Evolutionary conservation across 2,113 vertebrate genomes (phyloP), one percentile per base, ranked within the genome.

Genomic region (Gasterosteus nipponicus): DNA sequence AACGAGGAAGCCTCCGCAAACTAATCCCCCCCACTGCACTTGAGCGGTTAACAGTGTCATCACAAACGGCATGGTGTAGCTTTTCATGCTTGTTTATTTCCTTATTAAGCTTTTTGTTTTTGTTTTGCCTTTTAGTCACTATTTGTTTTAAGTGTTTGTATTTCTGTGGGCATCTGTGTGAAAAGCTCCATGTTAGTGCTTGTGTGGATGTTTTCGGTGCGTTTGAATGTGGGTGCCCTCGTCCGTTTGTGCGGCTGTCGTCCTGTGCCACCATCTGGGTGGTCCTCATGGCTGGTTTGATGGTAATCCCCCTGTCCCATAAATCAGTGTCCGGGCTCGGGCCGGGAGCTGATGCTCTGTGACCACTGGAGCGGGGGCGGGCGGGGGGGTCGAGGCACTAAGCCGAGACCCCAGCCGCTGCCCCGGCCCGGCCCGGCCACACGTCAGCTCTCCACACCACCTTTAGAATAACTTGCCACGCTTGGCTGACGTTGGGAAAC

Each of bases 261-360:
- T 79, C 75, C 86, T 82, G 74, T 89, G 86, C 85, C 89, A 86
- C 87, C 46, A 82, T 82, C 80, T 93, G 93, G 93, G 93, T 94
- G 93, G 93, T 94, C 93, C 89, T 92, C 89, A 90, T 44, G 90
- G 83, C 88, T 85, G 86, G 89, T 85, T 89, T 92, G 87, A 89
- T 80, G 54, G 80, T 94, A 94, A 94, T 94, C 93, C 91, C 74
- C 83, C 89, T 91, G 90, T 85, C 90, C 84, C 90, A 92, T 93
- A 93, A 94, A 93, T 94, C 92, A 90, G 86, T 88, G 94, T 92
- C 88, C 89, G 66, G 78, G 64, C 85, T 82, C 67, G 70, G 89
- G 76, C 80, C 84, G 66, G 90, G 86, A 88, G 90, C 88, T 90
- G 90, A 84, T 86, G 89, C 90, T 87, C 81, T 84, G 89, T 87